phyloP scores from a whole-genome alignment of 2,797 vertebrate genomes.

The Cygnus olor region DNA sequence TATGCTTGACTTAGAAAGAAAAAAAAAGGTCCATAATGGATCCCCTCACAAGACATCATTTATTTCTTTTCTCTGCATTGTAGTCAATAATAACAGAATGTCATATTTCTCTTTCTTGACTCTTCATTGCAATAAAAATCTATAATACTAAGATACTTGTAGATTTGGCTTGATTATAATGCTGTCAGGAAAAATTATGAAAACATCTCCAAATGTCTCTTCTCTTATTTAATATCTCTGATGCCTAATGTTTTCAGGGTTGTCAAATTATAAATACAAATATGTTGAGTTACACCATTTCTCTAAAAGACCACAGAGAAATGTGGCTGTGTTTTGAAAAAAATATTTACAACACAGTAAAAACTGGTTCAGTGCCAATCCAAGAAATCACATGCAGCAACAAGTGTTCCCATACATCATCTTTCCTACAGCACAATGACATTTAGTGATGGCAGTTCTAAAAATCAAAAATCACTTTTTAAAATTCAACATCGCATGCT shows the following conservation, averaged over 20 bases:
- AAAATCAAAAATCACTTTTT: not conserved
- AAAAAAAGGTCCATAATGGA: not conserved
- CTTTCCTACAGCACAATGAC: not conserved
- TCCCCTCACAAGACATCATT: not conserved
- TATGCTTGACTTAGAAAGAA: constrained; percentile 18
- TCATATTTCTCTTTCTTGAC: constrained; percentile 43
- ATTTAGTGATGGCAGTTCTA: constrained; percentile 17
- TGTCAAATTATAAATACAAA: constrained; percentile 55
- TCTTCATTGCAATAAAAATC: constrained; percentile 42
- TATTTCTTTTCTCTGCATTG: constrained; percentile 15
- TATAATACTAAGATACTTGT: constrained; percentile 1
- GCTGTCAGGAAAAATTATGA: constrained; percentile 47
- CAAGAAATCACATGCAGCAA: not conserved
- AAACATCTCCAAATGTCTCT: constrained; percentile 42
- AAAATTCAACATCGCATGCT: not conserved
- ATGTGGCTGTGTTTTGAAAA: constrained; percentile 21
- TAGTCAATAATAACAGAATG: constrained; percentile 1
- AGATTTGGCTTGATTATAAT: constrained; percentile 53
- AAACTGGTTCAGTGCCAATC: constrained; percentile 15
- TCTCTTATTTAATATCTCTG: constrained; percentile 26
- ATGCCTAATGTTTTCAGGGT: constrained; percentile 31
- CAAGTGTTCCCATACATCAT: not conserved
- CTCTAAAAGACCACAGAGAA: constrained; percentile 34
- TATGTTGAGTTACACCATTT: constrained; percentile 21
- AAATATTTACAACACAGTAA: constrained; percentile 26